Evolutionary conservation across 2,888 invertebrate genomes (phyloP).

Genomic region (Bhutanitis thaidina): DNA sequence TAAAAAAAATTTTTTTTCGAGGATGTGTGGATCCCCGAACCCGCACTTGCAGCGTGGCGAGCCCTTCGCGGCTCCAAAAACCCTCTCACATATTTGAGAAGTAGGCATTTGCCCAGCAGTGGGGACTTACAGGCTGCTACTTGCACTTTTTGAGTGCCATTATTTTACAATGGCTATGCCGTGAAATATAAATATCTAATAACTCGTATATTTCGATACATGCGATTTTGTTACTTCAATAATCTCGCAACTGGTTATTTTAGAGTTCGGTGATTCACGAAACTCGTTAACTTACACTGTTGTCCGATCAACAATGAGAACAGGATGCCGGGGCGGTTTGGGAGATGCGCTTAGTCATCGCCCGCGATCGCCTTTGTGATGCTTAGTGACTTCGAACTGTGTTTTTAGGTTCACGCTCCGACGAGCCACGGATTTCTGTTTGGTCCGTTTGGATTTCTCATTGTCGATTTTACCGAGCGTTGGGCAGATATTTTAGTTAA

Average conservation of each 20-base stretch:
- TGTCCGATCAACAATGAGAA: slow-evolving; percentile 51
- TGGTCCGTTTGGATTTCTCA: not conserved
- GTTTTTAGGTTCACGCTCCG: slow-evolving; percentile 1
- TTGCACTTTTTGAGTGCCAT: no score
- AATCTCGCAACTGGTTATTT: slow-evolving; percentile 29
- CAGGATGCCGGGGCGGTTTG: slow-evolving; percentile 42
- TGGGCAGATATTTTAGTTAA: no score
- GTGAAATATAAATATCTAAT: no score
- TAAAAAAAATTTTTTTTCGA: no score
- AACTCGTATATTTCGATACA: not conserved
- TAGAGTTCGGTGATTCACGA: slow-evolving; percentile 33
- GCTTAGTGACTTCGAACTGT: not conserved
- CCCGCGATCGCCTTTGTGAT: slow-evolving; percentile 17
- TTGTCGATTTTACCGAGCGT: no score
- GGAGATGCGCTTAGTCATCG: slow-evolving; percentile 39
- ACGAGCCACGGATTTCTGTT: not conserved
- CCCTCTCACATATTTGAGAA: no score
- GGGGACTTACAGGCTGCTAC: no score
- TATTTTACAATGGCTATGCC: no score
- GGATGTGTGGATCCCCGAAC: no score
- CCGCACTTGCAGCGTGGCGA: no score
- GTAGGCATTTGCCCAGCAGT: no score
- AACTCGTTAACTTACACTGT: slow-evolving; percentile 32
- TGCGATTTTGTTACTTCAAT: slow-evolving; percentile 5
- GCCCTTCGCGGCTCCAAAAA: no score